Conservation (phyloP, 2,797 vertebrate genomes). For the Heteromormyrus szaboi region DNA sequence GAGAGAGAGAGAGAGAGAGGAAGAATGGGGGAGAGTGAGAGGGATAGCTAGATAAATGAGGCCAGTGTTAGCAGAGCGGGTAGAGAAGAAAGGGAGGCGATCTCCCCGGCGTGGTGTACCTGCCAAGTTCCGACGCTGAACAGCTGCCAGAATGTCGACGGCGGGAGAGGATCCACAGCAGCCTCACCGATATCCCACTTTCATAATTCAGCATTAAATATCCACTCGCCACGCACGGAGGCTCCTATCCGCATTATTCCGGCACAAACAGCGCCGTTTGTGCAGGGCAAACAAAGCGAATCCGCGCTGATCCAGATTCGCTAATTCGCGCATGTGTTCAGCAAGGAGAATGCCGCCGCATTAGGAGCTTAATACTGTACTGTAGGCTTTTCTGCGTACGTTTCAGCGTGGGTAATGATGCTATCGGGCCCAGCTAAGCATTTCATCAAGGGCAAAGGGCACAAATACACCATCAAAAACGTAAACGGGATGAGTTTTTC, state of each 20-base stretch:
- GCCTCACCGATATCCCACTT: constrained; percentile 9
- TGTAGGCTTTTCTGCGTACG: neutral
- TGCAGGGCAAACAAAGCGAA: neutral
- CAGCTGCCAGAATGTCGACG: constrained; percentile 9
- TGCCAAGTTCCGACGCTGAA: constrained; percentile 18
- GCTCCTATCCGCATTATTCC: neutral
- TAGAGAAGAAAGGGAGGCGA: neutral
- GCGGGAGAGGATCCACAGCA: neutral
- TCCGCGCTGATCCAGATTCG: neutral
- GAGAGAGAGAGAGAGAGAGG: neutral
- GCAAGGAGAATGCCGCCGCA: neutral
- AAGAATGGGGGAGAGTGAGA: neutral
- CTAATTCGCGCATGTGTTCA: neutral
- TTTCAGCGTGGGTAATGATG: neutral
- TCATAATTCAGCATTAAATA: constrained; percentile 18
- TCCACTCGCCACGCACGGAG: neutral
- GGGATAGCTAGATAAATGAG: neutral
- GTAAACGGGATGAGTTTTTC: neutral
- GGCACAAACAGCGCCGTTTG: neutral
- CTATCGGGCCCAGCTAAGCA: neutral
- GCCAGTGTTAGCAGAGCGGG: neutral
- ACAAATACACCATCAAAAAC: neutral
- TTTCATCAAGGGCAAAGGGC: neutral
- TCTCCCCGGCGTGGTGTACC: constrained; percentile 21
- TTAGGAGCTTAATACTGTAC: neutral